Percentiles rank a stretch among this genome's conserved stretches.
Conservation (phyloP, 2,797 vertebrate species). For the Jordanella pulchra region DNA sequence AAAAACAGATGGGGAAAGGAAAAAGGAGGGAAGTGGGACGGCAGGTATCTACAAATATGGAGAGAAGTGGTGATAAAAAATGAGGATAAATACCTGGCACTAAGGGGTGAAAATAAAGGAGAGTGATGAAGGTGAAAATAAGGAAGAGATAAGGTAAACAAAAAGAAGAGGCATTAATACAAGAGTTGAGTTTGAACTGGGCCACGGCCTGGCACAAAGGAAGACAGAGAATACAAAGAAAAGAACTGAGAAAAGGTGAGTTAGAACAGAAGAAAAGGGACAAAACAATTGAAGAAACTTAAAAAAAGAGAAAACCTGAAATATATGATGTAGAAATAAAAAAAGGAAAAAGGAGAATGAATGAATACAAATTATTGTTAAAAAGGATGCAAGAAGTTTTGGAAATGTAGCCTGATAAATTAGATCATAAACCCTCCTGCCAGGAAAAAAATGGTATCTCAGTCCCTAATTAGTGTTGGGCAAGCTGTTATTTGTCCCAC, state of each 20-base stretch:
- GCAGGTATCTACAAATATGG: constrained; percentile 38
- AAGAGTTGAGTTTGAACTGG: constrained; percentile 63
- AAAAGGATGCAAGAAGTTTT: constrained; percentile 23
- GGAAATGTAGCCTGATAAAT: constrained; percentile 43
- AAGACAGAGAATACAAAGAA: constrained; percentile 17
- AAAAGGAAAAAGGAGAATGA: constrained; percentile 12
- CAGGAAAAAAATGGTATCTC: constrained; percentile 47
- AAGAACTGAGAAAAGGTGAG: constrained; percentile 12
- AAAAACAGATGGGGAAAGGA: constrained; percentile 19
- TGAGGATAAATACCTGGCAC: constrained; percentile 28
- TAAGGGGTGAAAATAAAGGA: background rate
- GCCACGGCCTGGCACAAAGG: constrained; percentile 62
- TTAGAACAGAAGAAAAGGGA: constrained; percentile 13
- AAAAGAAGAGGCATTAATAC: constrained; percentile 45
- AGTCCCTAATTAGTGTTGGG: constrained; percentile 57
- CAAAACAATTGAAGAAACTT: background rate
- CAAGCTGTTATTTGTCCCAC: constrained; percentile 65
- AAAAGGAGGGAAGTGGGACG: constrained; percentile 5
- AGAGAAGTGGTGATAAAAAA: constrained; percentile 1
- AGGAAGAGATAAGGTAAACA: constrained; percentile 23
- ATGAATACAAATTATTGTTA: background rate
- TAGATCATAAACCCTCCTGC: constrained; percentile 14
- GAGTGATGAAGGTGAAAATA: constrained; percentile 9
- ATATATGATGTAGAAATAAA: constrained; percentile 10
- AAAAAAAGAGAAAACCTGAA: constrained; percentile 5